Percentiles rank a stretch among this genome's conserved stretches.
phyloP scores from a whole-genome alignment of 2,888 invertebrate species.

The Pandemis corylana region DNA sequence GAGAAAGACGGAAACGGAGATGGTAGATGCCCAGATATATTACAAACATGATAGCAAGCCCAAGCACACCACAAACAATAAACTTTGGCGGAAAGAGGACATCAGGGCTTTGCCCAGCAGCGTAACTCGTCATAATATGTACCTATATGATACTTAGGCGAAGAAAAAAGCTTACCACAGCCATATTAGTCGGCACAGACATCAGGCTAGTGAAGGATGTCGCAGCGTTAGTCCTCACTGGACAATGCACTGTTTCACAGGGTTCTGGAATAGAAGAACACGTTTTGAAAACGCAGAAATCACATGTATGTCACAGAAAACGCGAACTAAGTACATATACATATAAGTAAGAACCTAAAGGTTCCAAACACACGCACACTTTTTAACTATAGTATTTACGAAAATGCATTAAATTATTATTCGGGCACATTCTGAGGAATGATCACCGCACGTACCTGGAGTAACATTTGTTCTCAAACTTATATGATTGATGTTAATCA shows the following conservation, averaged over 20 bases:
- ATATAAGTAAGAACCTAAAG: no score
- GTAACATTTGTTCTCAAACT: conserved; percentile 65
- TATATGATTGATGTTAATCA: conserved; percentile 69
- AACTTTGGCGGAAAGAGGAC: not conserved
- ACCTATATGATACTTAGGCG: not conserved
- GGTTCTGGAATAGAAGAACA: conserved; percentile 56
- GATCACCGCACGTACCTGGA: conserved; percentile 58
- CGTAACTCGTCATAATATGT: not conserved
- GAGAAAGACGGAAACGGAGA: no score
- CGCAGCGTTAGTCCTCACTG: conserved; percentile 59
- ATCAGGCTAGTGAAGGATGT: conserved; percentile 70
- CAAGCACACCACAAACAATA: no score
- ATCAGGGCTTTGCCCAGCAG: not conserved
- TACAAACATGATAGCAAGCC: no score
- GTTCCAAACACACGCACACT: no score
- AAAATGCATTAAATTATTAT: no score
- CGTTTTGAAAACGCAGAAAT: not conserved
- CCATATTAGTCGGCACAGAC: conserved; percentile 68
- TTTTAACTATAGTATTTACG: no score
- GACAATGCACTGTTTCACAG: conserved; percentile 65
- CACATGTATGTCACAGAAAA: no score
- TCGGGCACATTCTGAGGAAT: no score
- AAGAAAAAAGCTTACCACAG: conserved; percentile 58
- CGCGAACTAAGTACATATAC: no score
- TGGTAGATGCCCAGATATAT: no score